Percentiles rank a stretch among this genome's conserved stretches.
Evolutionary conservation across 2,797 vertebrate species (phyloP).

Genomic region (Anolis apletophallus): DNA sequence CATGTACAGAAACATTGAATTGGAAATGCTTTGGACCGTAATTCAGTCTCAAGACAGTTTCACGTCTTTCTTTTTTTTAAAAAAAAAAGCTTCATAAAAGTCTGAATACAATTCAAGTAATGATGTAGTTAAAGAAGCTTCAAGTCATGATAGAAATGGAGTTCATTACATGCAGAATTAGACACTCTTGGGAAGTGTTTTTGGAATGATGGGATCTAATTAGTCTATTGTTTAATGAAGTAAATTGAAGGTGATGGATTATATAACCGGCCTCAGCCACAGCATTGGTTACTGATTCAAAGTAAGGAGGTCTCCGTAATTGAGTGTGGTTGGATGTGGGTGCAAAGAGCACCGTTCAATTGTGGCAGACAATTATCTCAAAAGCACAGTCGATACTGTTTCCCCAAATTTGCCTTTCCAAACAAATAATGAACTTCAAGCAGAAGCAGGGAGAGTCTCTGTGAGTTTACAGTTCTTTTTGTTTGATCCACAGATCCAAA

Average conservation of each 20-base stretch:
- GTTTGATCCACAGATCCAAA: no score
- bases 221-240: slow-evolving; percentile 27
- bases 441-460: no score
- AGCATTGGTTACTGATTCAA: slow-evolving; percentile 1
- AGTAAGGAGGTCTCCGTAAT: background rate
- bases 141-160: slow-evolving; percentile 9
- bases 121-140: slow-evolving; percentile 17
- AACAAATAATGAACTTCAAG: background rate
- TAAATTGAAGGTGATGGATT: slow-evolving; percentile 31
- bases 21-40: background rate
- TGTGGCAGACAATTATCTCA: background rate
- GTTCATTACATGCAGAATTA: slow-evolving; percentile 24
- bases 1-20: background rate
- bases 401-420: background rate
- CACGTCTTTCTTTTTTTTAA: background rate
- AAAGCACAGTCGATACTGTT: background rate
- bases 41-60: background rate
- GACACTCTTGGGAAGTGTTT: slow-evolving; percentile 10
- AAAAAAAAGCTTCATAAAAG: background rate
- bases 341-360: background rate
- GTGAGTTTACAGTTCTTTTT: no score
- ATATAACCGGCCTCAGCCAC: slow-evolving; percentile 5
- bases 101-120: slow-evolving; percentile 35
- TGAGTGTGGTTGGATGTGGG: background rate
- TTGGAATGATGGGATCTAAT: slow-evolving; percentile 33